Evolutionary conservation across 2,797 vertebrate genomes (phyloP).

Genomic region (Artibeus jamaicensis): DNA sequence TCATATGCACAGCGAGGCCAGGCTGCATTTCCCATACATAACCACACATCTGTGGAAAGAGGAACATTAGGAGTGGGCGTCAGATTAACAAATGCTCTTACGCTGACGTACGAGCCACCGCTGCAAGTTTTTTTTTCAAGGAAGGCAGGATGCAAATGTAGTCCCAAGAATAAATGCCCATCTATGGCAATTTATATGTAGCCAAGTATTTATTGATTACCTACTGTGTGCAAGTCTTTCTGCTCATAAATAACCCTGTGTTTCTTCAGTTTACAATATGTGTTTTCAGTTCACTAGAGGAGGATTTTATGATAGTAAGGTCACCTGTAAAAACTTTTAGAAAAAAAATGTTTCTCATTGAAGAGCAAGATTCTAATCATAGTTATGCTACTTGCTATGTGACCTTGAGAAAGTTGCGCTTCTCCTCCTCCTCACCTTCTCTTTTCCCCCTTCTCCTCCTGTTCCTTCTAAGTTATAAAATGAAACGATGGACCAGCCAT

Average conservation of each 20-base stretch:
- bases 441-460: not conserved
- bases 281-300: not conserved
- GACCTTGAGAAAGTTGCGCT: not conserved
- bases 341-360: no score
- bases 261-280: not conserved
- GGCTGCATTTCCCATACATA: not conserved
- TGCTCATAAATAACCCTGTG: not conserved
- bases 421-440: not conserved
- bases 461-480: not conserved
- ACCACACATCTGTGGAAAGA: constrained; percentile 17
- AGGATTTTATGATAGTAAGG: not conserved
- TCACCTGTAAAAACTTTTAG: no score
- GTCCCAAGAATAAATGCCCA: not conserved
- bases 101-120: not conserved
- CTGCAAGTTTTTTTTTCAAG: constrained; percentile 27
- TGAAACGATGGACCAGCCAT: not conserved
- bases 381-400: no score
- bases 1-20: not conserved
- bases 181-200: not conserved
- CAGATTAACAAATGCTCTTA: not conserved
- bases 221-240: not conserved
- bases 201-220: not conserved
- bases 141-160: constrained; percentile 15
- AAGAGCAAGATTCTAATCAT: no score
- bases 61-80: constrained; percentile 36